These are phyloP conservation scores for Taphrorychus bicolor DNA, from an alignment of 2,888 invertebrate species.

Conservation along the genomic window DNA sequence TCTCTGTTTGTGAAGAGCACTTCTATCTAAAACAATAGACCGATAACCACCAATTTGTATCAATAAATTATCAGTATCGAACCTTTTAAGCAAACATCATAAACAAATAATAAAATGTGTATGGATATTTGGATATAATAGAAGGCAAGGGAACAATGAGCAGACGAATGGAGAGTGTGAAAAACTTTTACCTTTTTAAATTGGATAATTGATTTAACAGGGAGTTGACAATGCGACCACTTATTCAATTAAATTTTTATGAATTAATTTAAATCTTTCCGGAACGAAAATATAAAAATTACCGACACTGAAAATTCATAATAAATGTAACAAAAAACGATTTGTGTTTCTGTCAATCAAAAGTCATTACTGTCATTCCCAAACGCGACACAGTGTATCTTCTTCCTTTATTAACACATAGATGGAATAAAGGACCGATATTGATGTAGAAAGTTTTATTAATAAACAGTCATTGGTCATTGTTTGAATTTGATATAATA, in stretches of 20 bases:
- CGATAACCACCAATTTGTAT: constrained; percentile 7
- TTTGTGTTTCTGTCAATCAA: not conserved
- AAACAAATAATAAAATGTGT: constrained; percentile 11
- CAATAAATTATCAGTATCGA: constrained; percentile 15
- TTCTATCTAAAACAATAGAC: constrained; percentile 5
- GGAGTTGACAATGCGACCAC: constrained; percentile 48
- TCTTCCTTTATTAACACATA: too few species aligned
- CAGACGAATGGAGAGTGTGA: constrained; percentile 1
- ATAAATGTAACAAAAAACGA: not conserved
- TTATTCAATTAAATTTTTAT: constrained; percentile 56
- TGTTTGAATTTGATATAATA: too few species aligned
- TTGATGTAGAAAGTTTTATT: too few species aligned
- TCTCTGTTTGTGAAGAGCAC: constrained; percentile 9
- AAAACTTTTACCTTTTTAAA: constrained; percentile 41
- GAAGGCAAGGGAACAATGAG: not conserved
- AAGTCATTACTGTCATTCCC: too few species aligned
- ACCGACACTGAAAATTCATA: not conserved
- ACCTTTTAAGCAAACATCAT: constrained; percentile 9
- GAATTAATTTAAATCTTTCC: constrained; percentile 44
- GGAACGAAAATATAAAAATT: constrained; percentile 1
- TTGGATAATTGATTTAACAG: constrained; percentile 49
- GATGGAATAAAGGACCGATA: too few species aligned
- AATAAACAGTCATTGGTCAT: too few species aligned
- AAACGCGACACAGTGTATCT: too few species aligned
- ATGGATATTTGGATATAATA: not conserved